Evolutionary conservation across 2,797 vertebrate genomes (phyloP), one percentile per base, ranked within the genome.

Genomic region (Tokudaia tokunoshimensis): DNA sequence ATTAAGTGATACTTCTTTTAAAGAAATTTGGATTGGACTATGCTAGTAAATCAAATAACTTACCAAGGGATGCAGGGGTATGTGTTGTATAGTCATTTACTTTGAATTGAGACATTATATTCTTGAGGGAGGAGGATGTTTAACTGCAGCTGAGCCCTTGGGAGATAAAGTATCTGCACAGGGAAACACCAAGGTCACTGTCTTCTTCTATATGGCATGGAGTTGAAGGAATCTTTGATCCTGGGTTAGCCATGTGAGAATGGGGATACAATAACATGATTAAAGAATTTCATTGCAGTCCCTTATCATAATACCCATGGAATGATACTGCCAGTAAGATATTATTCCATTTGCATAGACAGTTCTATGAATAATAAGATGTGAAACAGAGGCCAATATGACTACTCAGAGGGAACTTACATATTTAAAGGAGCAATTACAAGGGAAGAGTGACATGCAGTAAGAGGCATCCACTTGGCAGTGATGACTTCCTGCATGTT

Each of bases 1-100:
- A 84, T 76, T 74, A 57, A 26, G 37, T 81, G 70, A 96, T 83
- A 41, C 65, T 95, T 81, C 34, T 83, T 94, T 91, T 94, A 86
- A 94, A 91, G 44, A 80, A 6, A 67, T 44, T 44, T 13, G 13
- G 41, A 29, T 76, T 76, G 22, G 74, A 47, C 74, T 15, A 29
- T 26, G 74, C 29, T 76, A 76, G 41, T 47, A 47, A 47, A 47
- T 29, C 41, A 76, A 44, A 24, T 61, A 80, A 95, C 83, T 31
- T 72, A 88, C 50, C 78, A 81, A 82, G 24, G 88, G 65, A 94
- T 81, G 31, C 10, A 88, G 26, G 67, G 50, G 55, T n/a, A 31
- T n/a, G 19, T 55, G 31, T 80, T 55, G 15, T 22, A 19, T 12
- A 55, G 31, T 9, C 22, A 55, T n/a, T 55, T 55, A 31, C 26